A percentile compares a stretch with the other conserved stretches of the same genome.
Evolutionary conservation across 2,888 invertebrate genomes (phyloP).

Genomic region (Cryptocephalus moraei): DNA sequence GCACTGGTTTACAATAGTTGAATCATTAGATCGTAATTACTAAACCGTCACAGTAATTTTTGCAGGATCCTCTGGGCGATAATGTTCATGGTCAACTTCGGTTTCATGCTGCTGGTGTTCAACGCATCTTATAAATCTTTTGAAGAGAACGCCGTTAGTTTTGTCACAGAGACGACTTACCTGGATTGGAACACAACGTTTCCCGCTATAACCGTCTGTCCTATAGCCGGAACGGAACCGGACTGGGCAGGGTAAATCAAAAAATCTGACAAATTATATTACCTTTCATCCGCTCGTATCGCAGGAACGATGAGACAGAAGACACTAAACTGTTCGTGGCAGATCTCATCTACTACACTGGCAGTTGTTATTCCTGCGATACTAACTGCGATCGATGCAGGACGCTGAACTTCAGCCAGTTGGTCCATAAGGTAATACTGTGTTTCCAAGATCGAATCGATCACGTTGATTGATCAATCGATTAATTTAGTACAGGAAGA

Average conservation of each 20-base stretch:
- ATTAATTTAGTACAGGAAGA: constrained; percentile 22
- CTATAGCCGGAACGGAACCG: constrained; percentile 35
- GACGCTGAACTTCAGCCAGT: constrained; percentile 28
- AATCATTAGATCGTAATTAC: background rate
- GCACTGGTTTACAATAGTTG: too few relatives aligned
- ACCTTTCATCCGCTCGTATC: too few relatives aligned
- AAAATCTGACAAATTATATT: too few relatives aligned
- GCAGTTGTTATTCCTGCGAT: constrained; percentile 39
- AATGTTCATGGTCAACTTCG: constrained; percentile 39
- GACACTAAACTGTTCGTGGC: constrained; percentile 30
- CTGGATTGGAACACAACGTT: constrained; percentile 53
- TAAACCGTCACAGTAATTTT: constrained; percentile 9
- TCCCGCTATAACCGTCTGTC: constrained; percentile 51
- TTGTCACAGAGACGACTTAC: constrained; percentile 46
- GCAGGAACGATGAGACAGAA: constrained; percentile 8
- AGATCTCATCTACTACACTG: constrained; percentile 40
- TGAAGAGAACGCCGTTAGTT: constrained; percentile 40
- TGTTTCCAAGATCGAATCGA: too few relatives aligned
- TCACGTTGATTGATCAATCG: too few relatives aligned
- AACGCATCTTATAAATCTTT: constrained; percentile 44
- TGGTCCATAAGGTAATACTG: constrained; percentile 26
- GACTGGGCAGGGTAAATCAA: constrained; percentile 16
- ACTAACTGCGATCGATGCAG: constrained; percentile 32
- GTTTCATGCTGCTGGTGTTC: constrained; percentile 39
- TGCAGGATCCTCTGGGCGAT: constrained; percentile 46